Evolutionary conservation across 1,140 invertebrate genomes (phyloP), one percentile per base, ranked within the genome.

Genomic region (Drosophila sechellia): DNA sequence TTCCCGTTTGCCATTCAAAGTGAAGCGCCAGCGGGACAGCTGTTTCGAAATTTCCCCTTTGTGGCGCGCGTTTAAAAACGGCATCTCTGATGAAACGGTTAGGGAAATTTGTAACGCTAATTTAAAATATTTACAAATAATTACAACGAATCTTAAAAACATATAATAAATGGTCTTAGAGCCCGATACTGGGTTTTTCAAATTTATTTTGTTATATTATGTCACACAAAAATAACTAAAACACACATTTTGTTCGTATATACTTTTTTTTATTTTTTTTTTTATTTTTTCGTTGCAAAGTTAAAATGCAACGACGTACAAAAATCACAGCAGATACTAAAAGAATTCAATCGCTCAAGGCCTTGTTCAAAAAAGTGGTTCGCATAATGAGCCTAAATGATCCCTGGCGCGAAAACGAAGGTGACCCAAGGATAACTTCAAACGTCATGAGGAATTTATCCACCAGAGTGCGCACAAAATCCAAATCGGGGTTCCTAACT

Each of bases 41-140:
- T 39, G 46, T 50, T 52, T 2, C 6, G 2, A 6, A 43, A 60
- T 42, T 66, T 53, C 34, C 39, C 37, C 12, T n/a, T 39, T 0
- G 10, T 35, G 57, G 71, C 71, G 71, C 39, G 1, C 15, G 1
- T 39, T 68, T 43, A 1, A 60, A 66, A 42, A 2, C 13, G 27
- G 6, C 35, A 66, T 59, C 45, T 20, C 35, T 59, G 2, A 2
- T 1, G 0, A 42, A 58, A 11, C 10, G 17, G 20, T 12, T 15
- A 39, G 42, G 40, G 17, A 64, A 37, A 46, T 45, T 58, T 6
- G 3, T 20, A 34, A 15, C 11, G 11, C 4, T 4, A 6, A 27
- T 25, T 13, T 12, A 5, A 59, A 39, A 99, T 92, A 90, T 10
- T 31, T 8, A 8, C 27, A 31, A 31, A 31, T 31, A 31, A 31